Conservation (phyloP, 2,888 invertebrate species). For the Tricholauxania praeusta region DNA sequence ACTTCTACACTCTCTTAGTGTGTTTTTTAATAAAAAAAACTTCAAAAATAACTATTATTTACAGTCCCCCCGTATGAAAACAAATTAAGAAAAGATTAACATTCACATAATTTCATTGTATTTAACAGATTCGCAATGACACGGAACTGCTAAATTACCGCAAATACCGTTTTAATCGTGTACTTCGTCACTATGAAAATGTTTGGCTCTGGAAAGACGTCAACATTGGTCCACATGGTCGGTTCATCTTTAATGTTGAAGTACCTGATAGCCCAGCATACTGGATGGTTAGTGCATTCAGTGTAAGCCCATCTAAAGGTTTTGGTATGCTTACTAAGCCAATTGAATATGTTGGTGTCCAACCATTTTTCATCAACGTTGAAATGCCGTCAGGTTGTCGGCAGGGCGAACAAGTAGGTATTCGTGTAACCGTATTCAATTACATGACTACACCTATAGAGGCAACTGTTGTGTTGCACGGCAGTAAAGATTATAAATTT, state of each 20-base stretch:
- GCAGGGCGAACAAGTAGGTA: slow-evolving; percentile 94
- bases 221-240: slow-evolving; percentile 91
- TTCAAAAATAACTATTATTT: not conserved
- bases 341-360: slow-evolving; percentile 87
- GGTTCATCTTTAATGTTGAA: slow-evolving; percentile 86
- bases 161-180: slow-evolving; percentile 85
- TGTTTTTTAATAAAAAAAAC: not conserved
- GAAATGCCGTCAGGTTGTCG: slow-evolving; percentile 88
- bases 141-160: slow-evolving; percentile 81
- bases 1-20: not conserved
- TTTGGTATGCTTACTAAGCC: slow-evolving; percentile 88
- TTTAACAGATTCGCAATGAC: slow-evolving; percentile 69
- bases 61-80: not conserved
- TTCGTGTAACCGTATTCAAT: slow-evolving; percentile 94
- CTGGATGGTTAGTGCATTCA: slow-evolving; percentile 95
- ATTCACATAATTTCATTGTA: slow-evolving; percentile 38
- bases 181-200: slow-evolving; percentile 92
- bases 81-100: not conserved
- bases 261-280: slow-evolving; percentile 88
- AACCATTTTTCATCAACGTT: slow-evolving; percentile 95
- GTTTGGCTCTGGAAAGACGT: slow-evolving; percentile 96
- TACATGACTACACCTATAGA: slow-evolving; percentile 88
- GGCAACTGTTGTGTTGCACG: slow-evolving; percentile 87
- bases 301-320: slow-evolving; percentile 87
- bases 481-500: slow-evolving; percentile 89